Evolutionary conservation across 1,140 invertebrate genomes (phyloP).

Genomic region (Steinernema khuongi): DNA sequence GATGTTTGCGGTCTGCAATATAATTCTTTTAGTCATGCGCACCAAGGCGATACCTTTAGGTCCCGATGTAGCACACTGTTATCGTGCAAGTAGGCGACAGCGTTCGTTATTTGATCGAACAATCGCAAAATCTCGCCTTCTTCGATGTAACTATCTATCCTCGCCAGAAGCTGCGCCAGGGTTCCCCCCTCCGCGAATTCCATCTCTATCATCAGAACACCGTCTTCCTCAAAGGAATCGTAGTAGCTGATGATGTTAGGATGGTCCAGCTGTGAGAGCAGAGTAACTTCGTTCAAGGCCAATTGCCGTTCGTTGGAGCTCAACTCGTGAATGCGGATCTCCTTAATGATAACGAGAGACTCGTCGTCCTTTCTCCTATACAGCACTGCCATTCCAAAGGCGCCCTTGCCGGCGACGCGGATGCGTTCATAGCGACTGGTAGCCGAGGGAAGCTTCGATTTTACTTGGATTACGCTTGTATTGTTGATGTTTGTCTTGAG

Average conservation of each 20-base stretch:
- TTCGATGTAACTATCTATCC: conserved; percentile 62
- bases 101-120: conserved; percentile 70
- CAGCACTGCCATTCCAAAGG: conserved; percentile 71
- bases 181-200: conserved; percentile 74
- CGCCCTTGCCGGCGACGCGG: conserved; percentile 67
- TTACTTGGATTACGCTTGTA: background rate
- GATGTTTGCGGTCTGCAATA: conserved; percentile 74
- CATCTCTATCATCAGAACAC: conserved; percentile 73
- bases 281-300: conserved; percentile 71
- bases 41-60: background rate
- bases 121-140: conserved; percentile 67
- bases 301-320: conserved; percentile 67
- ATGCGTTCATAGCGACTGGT: conserved; percentile 66
- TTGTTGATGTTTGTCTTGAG: conserved; percentile 4
- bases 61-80: conserved; percentile 71
- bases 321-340: conserved; percentile 72
- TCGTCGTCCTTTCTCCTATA: conserved; percentile 68
- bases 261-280: conserved; percentile 70
- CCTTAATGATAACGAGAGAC: conserved; percentile 70
- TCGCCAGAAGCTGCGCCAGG: conserved; percentile 67
- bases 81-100: conserved; percentile 70
- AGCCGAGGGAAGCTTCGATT: conserved; percentile 52
- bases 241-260: conserved; percentile 72
- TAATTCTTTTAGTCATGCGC: conserved; percentile 62
- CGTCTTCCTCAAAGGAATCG: conserved; percentile 72